These are phyloP conservation scores for Buteo buteo DNA, from an alignment of 2,113 vertebrate genomes.

Conservation along the genomic window DNA sequence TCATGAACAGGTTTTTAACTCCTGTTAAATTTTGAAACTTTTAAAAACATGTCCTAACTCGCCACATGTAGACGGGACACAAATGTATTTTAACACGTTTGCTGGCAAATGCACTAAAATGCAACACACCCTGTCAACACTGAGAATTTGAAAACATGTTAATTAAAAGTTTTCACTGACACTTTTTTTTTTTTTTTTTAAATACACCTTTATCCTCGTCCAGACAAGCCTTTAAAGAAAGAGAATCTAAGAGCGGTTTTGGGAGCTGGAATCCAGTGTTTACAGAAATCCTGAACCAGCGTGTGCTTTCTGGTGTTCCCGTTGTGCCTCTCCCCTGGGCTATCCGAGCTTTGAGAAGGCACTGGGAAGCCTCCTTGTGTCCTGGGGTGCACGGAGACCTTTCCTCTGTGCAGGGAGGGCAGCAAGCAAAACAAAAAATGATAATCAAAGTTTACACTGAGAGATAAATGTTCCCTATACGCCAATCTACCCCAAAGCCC, in stretches of 20 bases:
- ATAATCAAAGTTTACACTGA: background rate
- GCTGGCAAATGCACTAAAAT: slow-evolving; percentile 32
- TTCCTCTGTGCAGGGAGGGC: background rate
- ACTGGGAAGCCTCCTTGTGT: background rate
- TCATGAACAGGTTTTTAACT: background rate
- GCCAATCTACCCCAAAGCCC: background rate
- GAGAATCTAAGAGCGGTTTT: background rate
- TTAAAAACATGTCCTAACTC: background rate
- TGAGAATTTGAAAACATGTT: slow-evolving; percentile 18
- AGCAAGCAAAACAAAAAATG: background rate
- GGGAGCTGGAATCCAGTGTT: background rate
- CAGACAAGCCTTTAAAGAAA: slow-evolving; percentile 47
- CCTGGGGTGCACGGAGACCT: background rate
- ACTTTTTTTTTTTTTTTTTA: background rate
- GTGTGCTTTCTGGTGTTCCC: background rate
- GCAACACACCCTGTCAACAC: slow-evolving; percentile 33
- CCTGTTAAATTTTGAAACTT: slow-evolving; percentile 2
- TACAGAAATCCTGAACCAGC: background rate
- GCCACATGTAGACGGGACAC: background rate
- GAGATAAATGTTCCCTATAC: background rate
- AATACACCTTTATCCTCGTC: slow-evolving; percentile 26
- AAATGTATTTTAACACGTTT: slow-evolving; percentile 40
- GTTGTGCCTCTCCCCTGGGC: background rate
- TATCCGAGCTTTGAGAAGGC: background rate
- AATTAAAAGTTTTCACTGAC: slow-evolving; percentile 47